Evolutionary conservation across 2,113 vertebrate species (phyloP).

Genomic region (Myotis lucifugus): DNA sequence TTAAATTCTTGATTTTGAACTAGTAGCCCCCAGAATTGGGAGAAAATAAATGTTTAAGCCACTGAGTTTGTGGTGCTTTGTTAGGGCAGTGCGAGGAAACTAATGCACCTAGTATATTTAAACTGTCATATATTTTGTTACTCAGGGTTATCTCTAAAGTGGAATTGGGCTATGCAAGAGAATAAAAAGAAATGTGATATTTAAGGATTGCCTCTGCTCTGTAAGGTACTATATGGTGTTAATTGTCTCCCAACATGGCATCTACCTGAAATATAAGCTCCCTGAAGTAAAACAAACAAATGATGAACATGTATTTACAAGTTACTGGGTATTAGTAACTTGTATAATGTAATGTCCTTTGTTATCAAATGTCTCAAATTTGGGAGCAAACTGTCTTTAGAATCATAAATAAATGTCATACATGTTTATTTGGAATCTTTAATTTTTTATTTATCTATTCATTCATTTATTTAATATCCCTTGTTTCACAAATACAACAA

Average conservation of each 20-base stretch:
- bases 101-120: neutral
- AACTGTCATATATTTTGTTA: neutral
- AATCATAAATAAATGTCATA: neutral
- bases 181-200: neutral
- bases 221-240: neutral
- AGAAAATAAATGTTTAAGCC: neutral
- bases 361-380: neutral
- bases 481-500: neutral
- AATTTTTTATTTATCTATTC: neutral
- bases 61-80: neutral
- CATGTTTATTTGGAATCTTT: neutral
- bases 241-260: neutral
- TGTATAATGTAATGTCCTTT: neutral
- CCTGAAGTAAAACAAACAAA: neutral
- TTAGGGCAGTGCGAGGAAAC: neutral
- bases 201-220: neutral
- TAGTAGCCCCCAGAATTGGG: neutral
- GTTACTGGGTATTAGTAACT: neutral
- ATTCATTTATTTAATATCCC: neutral
- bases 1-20: neutral
- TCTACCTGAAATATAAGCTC: neutral
- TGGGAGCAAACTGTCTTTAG: neutral
- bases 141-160: neutral
- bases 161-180: neutral
- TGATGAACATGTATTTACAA: neutral